A percentile compares a stretch with the other conserved stretches of the same genome.
These are phyloP conservation scores for Callinectes sapidus DNA, from an alignment of 2,888 invertebrate species.

Conservation along the genomic window DNA sequence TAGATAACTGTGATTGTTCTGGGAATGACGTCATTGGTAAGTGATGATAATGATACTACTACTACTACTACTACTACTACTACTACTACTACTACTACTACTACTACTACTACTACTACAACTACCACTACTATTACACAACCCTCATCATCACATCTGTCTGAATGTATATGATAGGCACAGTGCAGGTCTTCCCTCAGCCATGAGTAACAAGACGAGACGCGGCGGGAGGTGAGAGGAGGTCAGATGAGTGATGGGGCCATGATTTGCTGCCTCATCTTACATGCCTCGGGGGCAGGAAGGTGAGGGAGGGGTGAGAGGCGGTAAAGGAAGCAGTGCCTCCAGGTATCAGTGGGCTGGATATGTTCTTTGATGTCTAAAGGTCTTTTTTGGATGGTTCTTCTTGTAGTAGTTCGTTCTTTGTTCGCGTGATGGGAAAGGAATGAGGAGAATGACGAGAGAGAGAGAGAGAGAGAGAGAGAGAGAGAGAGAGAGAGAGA, in stretches of 20 bases:
- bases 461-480: slow-evolving; percentile 7
- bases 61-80: too few relatives aligned
- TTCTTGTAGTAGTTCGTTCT: background rate
- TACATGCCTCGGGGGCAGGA: background rate
- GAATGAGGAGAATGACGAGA: too few relatives aligned
- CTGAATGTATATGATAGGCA: background rate
- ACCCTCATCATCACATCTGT: too few relatives aligned
- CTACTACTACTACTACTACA: too few relatives aligned
- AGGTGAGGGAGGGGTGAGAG: background rate
- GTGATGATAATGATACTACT: background rate
- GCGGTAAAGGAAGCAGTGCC: background rate
- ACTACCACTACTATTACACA: too few relatives aligned
- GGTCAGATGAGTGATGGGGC: background rate
- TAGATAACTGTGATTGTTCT: background rate
- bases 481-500: slow-evolving; percentile 37
- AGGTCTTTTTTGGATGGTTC: background rate
- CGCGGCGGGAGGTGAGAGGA: background rate
- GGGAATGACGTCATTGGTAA: background rate
- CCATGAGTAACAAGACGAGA: background rate
- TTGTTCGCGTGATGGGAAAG: background rate
- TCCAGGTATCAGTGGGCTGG: background rate
- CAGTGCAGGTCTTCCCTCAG: background rate
- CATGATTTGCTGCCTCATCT: background rate
- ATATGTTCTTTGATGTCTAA: background rate
- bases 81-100: too few relatives aligned